Base-by-base conservation (phyloP, 2,888 invertebrate genomes). In the Bellardia bayeri region DNA sequence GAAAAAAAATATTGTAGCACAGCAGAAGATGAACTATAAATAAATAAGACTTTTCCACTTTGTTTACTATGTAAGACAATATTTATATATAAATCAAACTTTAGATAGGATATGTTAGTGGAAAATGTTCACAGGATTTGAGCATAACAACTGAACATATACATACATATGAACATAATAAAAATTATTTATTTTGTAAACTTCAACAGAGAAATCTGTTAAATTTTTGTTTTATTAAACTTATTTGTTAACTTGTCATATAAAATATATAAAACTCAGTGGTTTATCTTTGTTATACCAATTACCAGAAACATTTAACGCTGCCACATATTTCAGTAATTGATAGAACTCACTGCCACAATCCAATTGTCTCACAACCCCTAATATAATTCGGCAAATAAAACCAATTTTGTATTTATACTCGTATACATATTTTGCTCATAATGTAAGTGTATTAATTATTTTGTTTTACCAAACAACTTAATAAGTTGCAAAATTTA, bases 41-140 rank as follows among this genome's bases (percentile, higher is more conserved):
- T 76, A 76, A 64, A 76, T 66, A 66, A 42, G 54, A 68, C 11
- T 75, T 75, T 75, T 75, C 68, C 49, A 45, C 45, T 74, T 66
- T 74, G 82, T 66, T 82, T 66, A 45, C 64, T 74, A n/a, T 68
- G 75, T 66, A 68, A 40, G 74, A 74, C 58, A 74, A 82, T 75
- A 82, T 23, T 23, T 23, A 23, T 2, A 5, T 37, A 37, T 82
- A 82, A 82, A 82, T 82, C 58, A 82, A 30, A 56, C 14, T 23
- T 45, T 66, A 74, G 13, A 68, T 49, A 74, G 56, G 66, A 75
- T 49, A 68, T 82, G 56, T 16, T 42, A 82, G 54, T 74, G 64
- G 68, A 61, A 75, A 75, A 75, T 68, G 74, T 75, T 74, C 68
- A 68, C 82, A 75, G 75, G 66, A 68, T 58, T 68, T 37, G 14